These are phyloP conservation scores for Rhadina sibilatrix DNA, from an alignment of 2,113 vertebrate genomes.

Conservation along the genomic window DNA sequence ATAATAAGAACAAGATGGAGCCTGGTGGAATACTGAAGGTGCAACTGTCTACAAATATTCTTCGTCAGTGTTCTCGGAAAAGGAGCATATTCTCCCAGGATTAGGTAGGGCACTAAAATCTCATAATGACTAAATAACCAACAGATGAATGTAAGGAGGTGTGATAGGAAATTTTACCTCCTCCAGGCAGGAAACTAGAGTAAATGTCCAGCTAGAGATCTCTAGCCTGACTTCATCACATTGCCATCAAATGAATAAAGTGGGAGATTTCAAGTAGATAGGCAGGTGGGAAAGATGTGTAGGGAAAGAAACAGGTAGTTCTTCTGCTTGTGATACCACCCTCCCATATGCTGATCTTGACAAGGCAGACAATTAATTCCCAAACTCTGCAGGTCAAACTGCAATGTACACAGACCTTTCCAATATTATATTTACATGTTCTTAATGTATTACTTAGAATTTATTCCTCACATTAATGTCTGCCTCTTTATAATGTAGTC, in stretches of 20 bases:
- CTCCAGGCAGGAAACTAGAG: background rate
- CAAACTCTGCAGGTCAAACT: background rate
- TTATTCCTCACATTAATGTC: background rate
- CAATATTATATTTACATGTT: background rate
- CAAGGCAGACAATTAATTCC: background rate
- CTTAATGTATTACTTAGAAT: background rate
- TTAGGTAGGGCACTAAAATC: background rate
- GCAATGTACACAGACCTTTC: background rate
- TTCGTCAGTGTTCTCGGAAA: background rate
- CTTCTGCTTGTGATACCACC: background rate
- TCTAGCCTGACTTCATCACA: background rate
- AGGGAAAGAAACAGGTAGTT: background rate
- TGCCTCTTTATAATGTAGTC: background rate
- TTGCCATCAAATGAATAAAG: background rate
- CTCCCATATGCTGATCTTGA: accelerated
- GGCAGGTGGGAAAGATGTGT: background rate
- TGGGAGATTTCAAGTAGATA: background rate
- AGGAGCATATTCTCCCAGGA: background rate
- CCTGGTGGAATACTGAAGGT: background rate
- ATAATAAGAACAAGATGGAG: background rate
- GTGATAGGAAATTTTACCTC: background rate
- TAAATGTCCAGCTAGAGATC: background rate
- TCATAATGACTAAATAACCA: background rate
- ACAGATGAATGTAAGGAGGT: background rate
- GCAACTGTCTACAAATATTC: background rate